Conservation (phyloP, 1,140 invertebrate species). For the Panagrolaimus sp. region DNA sequence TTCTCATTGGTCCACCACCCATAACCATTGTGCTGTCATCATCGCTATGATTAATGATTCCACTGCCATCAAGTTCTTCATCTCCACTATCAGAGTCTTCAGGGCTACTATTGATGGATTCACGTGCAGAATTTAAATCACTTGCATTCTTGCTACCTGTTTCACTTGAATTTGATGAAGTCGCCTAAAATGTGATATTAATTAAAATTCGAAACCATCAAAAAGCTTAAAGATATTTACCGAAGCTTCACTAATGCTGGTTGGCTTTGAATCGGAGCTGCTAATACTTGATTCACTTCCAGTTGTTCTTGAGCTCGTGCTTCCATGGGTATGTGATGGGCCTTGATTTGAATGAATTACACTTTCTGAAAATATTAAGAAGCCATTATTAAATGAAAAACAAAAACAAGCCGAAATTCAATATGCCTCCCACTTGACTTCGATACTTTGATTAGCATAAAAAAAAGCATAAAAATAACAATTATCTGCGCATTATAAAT, state of each 20-base stretch:
- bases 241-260: not conserved
- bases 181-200: not conserved
- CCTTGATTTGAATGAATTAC: not conserved
- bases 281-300: too few relatives aligned
- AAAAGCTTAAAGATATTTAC: not conserved
- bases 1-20: not conserved
- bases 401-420: too few relatives aligned
- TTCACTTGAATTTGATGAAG: not conserved
- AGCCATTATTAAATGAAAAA: too few relatives aligned
- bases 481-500: too few relatives aligned
- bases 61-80: constrained; percentile 1
- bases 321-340: not conserved
- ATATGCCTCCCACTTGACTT: too few relatives aligned
- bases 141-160: not conserved
- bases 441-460: too few relatives aligned
- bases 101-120: not conserved
- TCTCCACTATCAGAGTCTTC: not conserved
- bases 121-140: not conserved
- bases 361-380: not conserved
- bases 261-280: not conserved
- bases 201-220: not conserved
- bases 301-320: not conserved
- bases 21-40: not conserved
- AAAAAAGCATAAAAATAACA: too few relatives aligned
- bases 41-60: constrained; percentile 2